phyloP scores from a whole-genome alignment of 2,113 vertebrate genomes.

The Barnardius zonarius region DNA sequence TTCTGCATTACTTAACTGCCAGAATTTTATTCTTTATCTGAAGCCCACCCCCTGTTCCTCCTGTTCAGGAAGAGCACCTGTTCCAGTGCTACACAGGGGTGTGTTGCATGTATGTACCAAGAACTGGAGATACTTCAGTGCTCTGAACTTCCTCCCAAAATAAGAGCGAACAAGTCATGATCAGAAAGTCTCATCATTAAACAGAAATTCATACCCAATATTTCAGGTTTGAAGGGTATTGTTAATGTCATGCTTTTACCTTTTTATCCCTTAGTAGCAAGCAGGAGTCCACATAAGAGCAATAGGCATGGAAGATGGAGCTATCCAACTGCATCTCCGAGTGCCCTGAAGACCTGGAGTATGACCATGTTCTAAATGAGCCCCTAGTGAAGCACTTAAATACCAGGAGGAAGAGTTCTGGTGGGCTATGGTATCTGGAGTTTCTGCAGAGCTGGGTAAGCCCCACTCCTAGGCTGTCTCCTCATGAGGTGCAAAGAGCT shows the following conservation, averaged over 20 bases:
- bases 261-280: background rate
- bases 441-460: background rate
- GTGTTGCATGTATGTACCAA: rapidly evolving
- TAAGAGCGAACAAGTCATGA: background rate
- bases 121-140: background rate
- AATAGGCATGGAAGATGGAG: background rate
- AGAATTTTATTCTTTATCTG: background rate
- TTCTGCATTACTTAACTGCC: background rate
- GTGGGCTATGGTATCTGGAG: background rate
- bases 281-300: background rate
- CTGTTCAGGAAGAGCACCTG: background rate
- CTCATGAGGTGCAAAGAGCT: background rate
- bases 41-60: background rate
- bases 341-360: background rate
- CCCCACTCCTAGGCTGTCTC: background rate
- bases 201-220: background rate
- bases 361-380: background rate
- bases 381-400: background rate
- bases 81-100: background rate
- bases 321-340: background rate
- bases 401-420: background rate
- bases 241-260: background rate
- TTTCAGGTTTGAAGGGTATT: background rate
- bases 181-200: background rate
- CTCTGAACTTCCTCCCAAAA: background rate